Percentiles rank a stretch among this genome's conserved stretches.
Conservation (phyloP, 2,888 invertebrate species). For the Drosophila ochracea region DNA sequence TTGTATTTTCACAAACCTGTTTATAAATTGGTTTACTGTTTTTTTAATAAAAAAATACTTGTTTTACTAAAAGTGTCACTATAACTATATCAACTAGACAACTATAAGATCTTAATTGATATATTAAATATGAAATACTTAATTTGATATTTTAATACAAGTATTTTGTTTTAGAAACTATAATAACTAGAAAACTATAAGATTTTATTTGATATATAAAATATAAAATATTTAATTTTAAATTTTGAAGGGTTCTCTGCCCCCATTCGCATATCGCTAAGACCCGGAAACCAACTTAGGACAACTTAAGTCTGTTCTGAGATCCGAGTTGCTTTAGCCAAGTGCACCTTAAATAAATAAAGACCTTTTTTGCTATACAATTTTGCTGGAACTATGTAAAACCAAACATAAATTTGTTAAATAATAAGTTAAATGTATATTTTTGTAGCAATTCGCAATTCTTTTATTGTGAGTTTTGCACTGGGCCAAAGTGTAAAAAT, state of each 20-base stretch:
- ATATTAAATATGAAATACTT: neutral
- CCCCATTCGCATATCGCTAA: neutral
- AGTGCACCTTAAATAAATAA: neutral
- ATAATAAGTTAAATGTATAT: neutral
- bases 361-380: neutral
- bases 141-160: neutral
- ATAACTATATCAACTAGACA: neutral
- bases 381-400: neutral
- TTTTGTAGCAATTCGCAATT: neutral
- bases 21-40: neutral
- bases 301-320: neutral
- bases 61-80: neutral
- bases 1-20: neutral
- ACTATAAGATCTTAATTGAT: neutral
- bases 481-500: slow-evolving; percentile 24
- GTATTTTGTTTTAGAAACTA: neutral
- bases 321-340: neutral
- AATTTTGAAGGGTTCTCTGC: neutral
- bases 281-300: neutral
- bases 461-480: slow-evolving; percentile 2
- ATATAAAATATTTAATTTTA: neutral
- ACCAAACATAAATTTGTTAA: neutral
- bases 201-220: neutral
- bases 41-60: neutral
- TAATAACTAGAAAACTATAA: too few species aligned